Evolutionary conservation across 2,888 invertebrate genomes (phyloP), one percentile per base, ranked within the genome.

Genomic region (Epirrita christyi): DNA sequence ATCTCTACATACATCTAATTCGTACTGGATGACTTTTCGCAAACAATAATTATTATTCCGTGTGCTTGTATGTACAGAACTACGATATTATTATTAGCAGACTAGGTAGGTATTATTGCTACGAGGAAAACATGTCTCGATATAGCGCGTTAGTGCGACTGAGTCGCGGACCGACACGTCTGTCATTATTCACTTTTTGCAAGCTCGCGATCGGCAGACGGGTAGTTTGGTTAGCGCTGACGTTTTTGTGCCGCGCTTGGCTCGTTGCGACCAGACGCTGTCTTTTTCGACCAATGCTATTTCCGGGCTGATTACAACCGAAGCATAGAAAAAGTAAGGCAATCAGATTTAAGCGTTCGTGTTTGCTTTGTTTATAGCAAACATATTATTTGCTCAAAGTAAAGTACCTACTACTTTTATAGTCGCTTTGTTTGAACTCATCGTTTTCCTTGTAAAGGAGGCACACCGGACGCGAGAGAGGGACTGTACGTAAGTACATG

Each of bases 41-140:
- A 64, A 72, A 71, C 76, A 75, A 68, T 79, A 72, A 72, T 76
- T 73, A 75, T 76, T 70, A 66, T 61, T 60, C 54, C 43, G 58
- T 71, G 65, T 73, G 71, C 67, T 64, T 75, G 67, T 75, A 74
- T 74, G 75, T 70, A 69, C 67, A 4, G 65, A 68, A 70, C 64
- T 63, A 57, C 57, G 64, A 38, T 58, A 75, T 81, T 82, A 81
- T 84, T 83, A 83, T 81, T 81, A 77, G 71, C 67, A 62, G 67
- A 59, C 65, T 78, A 73, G 73, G 76, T 81, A 75, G 73, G 76
- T 81, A 78, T 77, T 81, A 77, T 83, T 79, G 75, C 78, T 80
- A 85, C 71, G 84, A 88, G 88, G 87, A 88, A 86, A 87, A 88
- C 76, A 78, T 77, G 76, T 81, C 84, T 86, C 77, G 78, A 87